A percentile compares a stretch with the other conserved stretches of the same genome.
Conservation (phyloP, 2,113 vertebrate genomes). For the Parus major region DNA sequence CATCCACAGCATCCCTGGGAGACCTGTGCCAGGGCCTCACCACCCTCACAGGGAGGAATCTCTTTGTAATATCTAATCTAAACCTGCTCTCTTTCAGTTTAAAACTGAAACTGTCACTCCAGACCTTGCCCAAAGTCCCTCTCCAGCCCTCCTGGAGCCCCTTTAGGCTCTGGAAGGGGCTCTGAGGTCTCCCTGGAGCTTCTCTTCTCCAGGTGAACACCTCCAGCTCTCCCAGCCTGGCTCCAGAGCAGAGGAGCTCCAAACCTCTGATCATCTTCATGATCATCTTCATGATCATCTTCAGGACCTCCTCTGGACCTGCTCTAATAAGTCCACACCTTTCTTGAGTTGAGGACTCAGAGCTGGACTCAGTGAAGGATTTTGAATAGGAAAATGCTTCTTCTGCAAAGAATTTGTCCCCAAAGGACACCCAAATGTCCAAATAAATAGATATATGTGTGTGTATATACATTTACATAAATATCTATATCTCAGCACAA, state of each 20-base stretch:
- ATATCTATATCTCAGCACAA: background rate
- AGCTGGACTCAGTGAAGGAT: background rate
- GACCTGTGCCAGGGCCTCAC: background rate
- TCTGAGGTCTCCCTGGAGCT: background rate
- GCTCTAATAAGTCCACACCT: background rate
- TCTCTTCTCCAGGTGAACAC: background rate
- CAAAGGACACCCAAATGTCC: background rate
- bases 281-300: background rate
- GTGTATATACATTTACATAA: rapidly evolving
- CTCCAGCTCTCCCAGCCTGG: background rate
- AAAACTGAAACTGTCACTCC: background rate
- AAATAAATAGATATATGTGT: background rate
- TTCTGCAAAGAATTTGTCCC: background rate
- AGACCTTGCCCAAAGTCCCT: background rate
- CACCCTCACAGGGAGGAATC: background rate
- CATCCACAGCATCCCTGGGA: background rate
- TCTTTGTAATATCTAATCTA: background rate
- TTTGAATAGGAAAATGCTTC: background rate
- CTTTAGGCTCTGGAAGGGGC: background rate
- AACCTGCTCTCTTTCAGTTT: background rate
- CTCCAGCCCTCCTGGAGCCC: background rate
- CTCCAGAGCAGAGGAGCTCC: background rate
- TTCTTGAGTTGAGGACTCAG: background rate
- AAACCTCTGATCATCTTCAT: background rate
- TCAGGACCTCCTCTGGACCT: background rate